phyloP scores from a whole-genome alignment of 92 coral and sea anemone species.

The Micromussa lordhowensis region DNA sequence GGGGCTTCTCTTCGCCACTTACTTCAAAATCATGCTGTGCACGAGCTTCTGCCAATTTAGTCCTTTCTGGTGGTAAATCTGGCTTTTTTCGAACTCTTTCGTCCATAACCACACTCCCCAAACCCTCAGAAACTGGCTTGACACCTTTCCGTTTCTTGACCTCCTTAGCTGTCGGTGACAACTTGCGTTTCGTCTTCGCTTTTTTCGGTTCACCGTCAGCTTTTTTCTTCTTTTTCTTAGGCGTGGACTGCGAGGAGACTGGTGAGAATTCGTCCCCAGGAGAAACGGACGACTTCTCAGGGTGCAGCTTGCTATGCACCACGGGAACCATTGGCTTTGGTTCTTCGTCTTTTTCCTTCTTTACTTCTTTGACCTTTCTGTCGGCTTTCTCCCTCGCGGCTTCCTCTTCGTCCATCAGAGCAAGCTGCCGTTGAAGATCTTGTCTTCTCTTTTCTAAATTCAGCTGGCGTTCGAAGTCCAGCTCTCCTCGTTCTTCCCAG shows the following conservation, averaged over 20 bases:
- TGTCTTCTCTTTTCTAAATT: conserved; percentile 92
- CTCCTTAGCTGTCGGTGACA: conserved; percentile 63
- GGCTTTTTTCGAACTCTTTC: conserved; percentile 40
- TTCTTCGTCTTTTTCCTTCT: conserved; percentile 70
- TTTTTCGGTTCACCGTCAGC: conserved; percentile 70
- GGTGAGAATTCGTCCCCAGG: conserved; percentile 64
- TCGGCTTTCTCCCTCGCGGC: conserved; percentile 72
- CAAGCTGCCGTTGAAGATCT: conserved; percentile 86
- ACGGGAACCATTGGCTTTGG: conserved; percentile 72
- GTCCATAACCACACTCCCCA: conserved; percentile 17
- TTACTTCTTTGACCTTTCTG: conserved; percentile 54
- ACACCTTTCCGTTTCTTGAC: conserved; percentile 47
- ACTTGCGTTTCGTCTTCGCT: conserved; percentile 63
- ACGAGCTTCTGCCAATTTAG: background rate
- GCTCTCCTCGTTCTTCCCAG: conserved; percentile 94
- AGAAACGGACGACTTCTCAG: conserved; percentile 72
- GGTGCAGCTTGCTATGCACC: conserved; percentile 88
- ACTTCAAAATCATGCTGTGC: conserved; percentile 13
- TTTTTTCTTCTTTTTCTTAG: conserved; percentile 86
- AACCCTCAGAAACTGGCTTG: conserved; percentile 29
- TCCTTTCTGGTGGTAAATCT: conserved; percentile 17
- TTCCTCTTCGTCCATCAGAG: conserved; percentile 92
- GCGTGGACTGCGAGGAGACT: conserved; percentile 62
- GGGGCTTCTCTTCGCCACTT: conserved; percentile 5
- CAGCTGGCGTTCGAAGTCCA: conserved; percentile 83